Conservation (phyloP, 2,113 vertebrate genomes). For the Epinephelus cyanopodus region DNA sequence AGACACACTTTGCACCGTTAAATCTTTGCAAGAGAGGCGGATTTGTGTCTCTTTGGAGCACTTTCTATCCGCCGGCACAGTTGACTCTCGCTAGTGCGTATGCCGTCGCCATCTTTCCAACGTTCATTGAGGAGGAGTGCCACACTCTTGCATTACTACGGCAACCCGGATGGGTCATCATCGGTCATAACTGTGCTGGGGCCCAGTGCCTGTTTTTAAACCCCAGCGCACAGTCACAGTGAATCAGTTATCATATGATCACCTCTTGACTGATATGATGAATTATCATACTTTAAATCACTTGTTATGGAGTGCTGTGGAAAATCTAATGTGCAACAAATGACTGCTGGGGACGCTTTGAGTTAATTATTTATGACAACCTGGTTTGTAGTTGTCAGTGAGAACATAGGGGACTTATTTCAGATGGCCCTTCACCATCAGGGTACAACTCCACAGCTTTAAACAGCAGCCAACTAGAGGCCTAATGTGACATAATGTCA, state of each 20-base stretch:
- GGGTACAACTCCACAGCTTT: background rate
- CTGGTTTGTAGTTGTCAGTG: background rate
- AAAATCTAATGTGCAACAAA: background rate
- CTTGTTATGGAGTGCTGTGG: background rate
- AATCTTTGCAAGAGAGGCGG: slow-evolving; percentile 72
- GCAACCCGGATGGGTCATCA: slow-evolving; percentile 71
- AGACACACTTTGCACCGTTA: slow-evolving; percentile 72
- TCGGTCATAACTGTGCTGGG: slow-evolving; percentile 22
- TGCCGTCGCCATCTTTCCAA: slow-evolving; percentile 87
- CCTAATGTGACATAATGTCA: background rate
- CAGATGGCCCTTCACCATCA: background rate
- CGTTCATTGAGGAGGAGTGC: slow-evolving; percentile 84
- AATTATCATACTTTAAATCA: background rate
- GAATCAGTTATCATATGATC: slow-evolving; percentile 24
- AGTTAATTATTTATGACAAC: slow-evolving; percentile 1
- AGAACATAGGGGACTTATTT: background rate
- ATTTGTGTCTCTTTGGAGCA: slow-evolving; percentile 65
- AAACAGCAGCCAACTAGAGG: background rate
- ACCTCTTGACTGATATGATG: slow-evolving; percentile 12
- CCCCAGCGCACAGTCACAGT: background rate
- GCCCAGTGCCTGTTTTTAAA: background rate
- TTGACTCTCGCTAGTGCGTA: slow-evolving; percentile 78
- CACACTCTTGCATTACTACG: slow-evolving; percentile 82
- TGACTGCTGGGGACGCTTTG: background rate
- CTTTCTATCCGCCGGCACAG: slow-evolving; percentile 84